Conservation (phyloP, 2,888 invertebrate genomes). For the Caenorhabditis sulstoni region DNA sequence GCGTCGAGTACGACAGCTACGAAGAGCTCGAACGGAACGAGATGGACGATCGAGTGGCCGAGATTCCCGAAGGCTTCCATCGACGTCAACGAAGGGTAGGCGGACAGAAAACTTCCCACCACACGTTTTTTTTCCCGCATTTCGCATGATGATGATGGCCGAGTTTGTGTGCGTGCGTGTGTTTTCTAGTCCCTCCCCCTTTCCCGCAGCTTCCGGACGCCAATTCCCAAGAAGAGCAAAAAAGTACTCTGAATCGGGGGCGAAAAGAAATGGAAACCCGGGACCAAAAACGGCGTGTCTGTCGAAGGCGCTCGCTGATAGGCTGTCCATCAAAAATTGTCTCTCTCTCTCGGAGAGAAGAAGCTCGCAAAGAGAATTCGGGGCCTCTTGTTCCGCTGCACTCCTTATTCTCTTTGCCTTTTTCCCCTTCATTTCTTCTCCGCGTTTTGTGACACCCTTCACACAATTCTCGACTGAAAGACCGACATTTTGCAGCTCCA, state of each 20-base stretch:
- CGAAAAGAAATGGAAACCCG: neutral
- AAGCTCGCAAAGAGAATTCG: neutral
- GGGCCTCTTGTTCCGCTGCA: neutral
- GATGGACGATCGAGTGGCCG: constrained; percentile 76
- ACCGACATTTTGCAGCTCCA: no score
- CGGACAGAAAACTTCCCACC: no score
- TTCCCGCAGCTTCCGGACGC: no score
- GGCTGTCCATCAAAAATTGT: constrained; percentile 61
- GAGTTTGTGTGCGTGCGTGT: no score
- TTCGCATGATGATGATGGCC: no score
- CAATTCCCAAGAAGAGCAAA: no score
- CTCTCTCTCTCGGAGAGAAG: constrained; percentile 7
- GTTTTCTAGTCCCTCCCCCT: no score
- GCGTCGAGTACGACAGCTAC: constrained; percentile 66
- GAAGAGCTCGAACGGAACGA: constrained; percentile 76
- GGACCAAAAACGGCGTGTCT: constrained; percentile 1
- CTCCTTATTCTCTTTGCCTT: constrained; percentile 9
- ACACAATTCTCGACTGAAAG: neutral
- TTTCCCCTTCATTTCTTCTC: neutral
- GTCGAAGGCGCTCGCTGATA: constrained; percentile 26
- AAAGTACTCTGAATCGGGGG: no score
- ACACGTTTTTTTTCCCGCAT: neutral
- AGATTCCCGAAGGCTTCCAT: constrained; percentile 75
- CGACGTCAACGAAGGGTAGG: constrained; percentile 72
- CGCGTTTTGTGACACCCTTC: neutral